Conservation (phyloP, 2,797 vertebrate genomes). For the Pteropus rufus region DNA sequence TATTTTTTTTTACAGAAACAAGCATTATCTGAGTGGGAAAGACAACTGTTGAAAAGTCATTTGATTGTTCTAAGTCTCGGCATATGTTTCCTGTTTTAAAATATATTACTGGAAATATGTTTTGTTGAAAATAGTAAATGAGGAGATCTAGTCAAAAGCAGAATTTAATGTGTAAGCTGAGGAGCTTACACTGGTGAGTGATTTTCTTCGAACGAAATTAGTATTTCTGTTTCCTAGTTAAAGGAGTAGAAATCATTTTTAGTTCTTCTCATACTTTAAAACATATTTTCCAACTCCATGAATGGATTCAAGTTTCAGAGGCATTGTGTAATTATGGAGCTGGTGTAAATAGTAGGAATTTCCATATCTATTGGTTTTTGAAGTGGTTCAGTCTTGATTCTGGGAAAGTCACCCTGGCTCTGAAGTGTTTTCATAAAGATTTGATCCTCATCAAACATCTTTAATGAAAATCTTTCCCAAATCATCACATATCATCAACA, state of each 20-base stretch:
- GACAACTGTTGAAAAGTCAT: background rate
- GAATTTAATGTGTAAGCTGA: background rate
- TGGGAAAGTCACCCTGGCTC: conserved; percentile 19
- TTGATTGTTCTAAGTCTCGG: background rate
- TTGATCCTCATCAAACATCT: conserved; percentile 40
- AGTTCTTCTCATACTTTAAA: conserved; percentile 8
- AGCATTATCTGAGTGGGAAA: background rate
- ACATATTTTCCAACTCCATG: conserved; percentile 25
- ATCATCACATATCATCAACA: background rate
- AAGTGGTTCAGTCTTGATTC: background rate
- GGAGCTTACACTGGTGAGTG: background rate
- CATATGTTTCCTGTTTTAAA: background rate
- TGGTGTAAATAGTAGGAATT: conserved; percentile 23
- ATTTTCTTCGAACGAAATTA: conserved; percentile 10
- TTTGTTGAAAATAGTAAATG: background rate
- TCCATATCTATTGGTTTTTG: background rate
- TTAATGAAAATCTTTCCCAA: conserved; percentile 53
- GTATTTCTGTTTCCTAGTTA: background rate
- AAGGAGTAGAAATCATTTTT: background rate
- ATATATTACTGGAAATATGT: background rate
- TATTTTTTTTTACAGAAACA: background rate
- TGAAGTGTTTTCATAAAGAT: conserved; percentile 50
- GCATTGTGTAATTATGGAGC: background rate
- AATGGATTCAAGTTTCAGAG: conserved; percentile 15
- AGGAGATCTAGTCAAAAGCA: background rate